phyloP scores from a whole-genome alignment of 2,797 vertebrate species.

The Phoebastria nigripes region DNA sequence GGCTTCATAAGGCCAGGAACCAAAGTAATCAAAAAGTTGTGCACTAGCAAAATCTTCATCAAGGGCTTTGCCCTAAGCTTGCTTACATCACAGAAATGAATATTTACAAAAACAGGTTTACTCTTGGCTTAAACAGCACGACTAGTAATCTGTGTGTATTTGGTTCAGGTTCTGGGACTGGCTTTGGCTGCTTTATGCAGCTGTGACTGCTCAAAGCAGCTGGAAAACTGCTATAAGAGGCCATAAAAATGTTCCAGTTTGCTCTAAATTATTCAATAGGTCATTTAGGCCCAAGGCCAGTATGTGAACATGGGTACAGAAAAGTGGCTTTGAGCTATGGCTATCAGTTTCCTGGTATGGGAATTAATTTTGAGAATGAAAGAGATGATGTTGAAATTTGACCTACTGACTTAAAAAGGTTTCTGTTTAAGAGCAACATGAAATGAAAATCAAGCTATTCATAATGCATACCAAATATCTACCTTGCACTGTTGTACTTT shows the following conservation, averaged over 20 bases:
- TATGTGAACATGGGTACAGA: neutral
- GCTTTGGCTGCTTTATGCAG: neutral
- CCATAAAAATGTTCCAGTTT: neutral
- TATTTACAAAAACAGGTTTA: neutral
- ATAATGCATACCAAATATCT: neutral
- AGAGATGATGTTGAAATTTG: neutral
- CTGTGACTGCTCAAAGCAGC: neutral
- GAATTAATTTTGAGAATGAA: slow-evolving; percentile 10
- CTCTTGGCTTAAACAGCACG: neutral
- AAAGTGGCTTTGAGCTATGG: neutral
- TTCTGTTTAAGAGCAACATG: neutral
- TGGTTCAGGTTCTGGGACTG: neutral
- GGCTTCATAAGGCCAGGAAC: neutral
- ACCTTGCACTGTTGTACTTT: neutral
- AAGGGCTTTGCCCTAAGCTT: neutral
- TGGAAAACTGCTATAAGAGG: neutral
- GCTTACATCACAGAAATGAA: neutral
- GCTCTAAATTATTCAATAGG: slow-evolving; percentile 6
- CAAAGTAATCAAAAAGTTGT: neutral
- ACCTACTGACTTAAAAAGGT: neutral
- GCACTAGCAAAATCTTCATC: neutral
- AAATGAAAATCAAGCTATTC: neutral
- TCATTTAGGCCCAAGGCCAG: neutral
- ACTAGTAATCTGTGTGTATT: neutral
- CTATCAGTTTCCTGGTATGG: neutral